Conservation (phyloP, 2,888 invertebrate genomes). For the Panorpa germanica region DNA sequence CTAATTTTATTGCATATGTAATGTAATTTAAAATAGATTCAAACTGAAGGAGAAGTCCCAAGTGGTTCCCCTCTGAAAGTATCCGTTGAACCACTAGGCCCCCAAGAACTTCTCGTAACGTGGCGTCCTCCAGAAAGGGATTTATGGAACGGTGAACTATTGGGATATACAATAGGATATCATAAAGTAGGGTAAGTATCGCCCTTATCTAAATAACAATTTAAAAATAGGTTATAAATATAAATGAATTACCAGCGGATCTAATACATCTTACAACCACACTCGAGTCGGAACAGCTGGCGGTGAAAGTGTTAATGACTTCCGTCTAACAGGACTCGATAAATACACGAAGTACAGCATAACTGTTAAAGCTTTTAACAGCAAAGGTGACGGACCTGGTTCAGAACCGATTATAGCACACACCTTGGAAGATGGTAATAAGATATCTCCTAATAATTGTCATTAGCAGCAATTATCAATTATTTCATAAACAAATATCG, state of each 20-base stretch:
- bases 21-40: slow-evolving; percentile 13
- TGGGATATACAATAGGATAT: slow-evolving; percentile 46
- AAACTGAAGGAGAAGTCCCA: slow-evolving; percentile 40
- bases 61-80: slow-evolving; percentile 50
- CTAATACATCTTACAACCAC: slow-evolving; percentile 18
- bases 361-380: slow-evolving; percentile 61
- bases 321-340: slow-evolving; percentile 41
- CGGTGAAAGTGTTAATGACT: slow-evolving; percentile 31
- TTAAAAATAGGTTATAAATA: not conserved
- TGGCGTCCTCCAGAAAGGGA: slow-evolving; percentile 59
- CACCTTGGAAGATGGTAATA: slow-evolving; percentile 16
- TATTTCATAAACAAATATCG: not conserved
- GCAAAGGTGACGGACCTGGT: slow-evolving; percentile 58
- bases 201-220: not conserved
- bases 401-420: slow-evolving; percentile 47
- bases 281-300: slow-evolving; percentile 24
- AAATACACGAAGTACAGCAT: slow-evolving; percentile 68
- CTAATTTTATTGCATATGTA: not conserved
- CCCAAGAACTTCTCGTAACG: slow-evolving; percentile 50
- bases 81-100: slow-evolving; percentile 42
- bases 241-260: not conserved
- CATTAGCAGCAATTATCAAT: slow-evolving; percentile 5
- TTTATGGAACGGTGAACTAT: slow-evolving; percentile 54
- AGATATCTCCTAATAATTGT: slow-evolving; percentile 1
- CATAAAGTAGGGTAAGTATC: slow-evolving; percentile 27